A percentile compares a stretch with the other conserved stretches of the same genome.
Conservation (phyloP, 1,140 invertebrate genomes). For the Hermetia illucens region DNA sequence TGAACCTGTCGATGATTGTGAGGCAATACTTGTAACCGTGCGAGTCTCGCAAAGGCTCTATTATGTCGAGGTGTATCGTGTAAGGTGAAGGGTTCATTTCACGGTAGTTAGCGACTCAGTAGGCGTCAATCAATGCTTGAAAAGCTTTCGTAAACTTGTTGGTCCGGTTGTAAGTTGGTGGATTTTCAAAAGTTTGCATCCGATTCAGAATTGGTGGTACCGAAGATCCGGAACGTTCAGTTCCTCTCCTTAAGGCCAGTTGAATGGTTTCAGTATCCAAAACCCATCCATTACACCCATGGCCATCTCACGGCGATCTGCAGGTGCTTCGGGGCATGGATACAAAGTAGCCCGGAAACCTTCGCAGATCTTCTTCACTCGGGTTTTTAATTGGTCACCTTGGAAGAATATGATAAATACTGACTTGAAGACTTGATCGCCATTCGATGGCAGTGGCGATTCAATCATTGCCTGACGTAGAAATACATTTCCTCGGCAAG, state of each 20-base stretch:
- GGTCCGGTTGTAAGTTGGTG: constrained; percentile 94
- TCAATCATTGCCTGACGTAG: constrained; percentile 86
- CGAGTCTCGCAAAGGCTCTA: too few species aligned
- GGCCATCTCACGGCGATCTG: constrained; percentile 81
- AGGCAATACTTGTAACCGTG: too few species aligned
- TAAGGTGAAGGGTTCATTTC: constrained; percentile 97
- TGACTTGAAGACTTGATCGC: constrained; percentile 89
- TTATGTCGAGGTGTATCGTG: too few species aligned
- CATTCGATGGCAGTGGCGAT: constrained; percentile 78
- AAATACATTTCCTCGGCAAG: constrained; percentile 88
- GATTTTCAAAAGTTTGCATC: constrained; percentile 85
- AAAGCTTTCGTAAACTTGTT: constrained; percentile 97
- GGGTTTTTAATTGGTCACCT: constrained; percentile 95
- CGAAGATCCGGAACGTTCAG: constrained; percentile 84
- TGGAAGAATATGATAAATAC: constrained; percentile 99
- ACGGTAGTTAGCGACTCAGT: constrained; percentile 90
- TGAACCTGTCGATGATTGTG: too few species aligned
- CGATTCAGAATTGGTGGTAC: constrained; percentile 93
- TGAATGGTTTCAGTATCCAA: constrained; percentile 81
- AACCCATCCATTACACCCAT: constrained; percentile 85
- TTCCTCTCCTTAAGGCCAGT: constrained; percentile 74
- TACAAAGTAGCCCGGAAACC: constrained; percentile 96
- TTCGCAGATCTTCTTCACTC: constrained; percentile 95
- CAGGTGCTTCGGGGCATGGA: constrained; percentile 81
- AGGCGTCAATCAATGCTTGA: constrained; percentile 92